These are phyloP conservation scores for Actenoides lindsayi DNA, from an alignment of 2,113 vertebrate genomes.

Conservation along the genomic window DNA sequence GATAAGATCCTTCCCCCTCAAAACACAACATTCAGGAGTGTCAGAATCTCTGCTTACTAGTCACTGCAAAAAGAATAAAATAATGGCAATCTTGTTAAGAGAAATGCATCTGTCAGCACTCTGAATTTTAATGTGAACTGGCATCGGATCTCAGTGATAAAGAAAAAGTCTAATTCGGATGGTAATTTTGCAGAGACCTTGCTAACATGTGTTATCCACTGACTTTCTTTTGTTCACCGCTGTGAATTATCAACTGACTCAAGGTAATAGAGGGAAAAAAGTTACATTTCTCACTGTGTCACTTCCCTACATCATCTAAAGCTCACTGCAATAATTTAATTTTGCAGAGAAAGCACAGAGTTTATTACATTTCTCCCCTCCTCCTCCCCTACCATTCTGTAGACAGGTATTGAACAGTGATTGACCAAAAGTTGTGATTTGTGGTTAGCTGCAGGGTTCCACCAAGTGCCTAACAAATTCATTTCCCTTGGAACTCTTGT, in stretches of 20 bases:
- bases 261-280: slow-evolving; percentile 45
- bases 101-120: slow-evolving; percentile 52
- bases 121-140: slow-evolving; percentile 45
- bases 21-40: neutral
- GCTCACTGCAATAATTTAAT: slow-evolving; percentile 44
- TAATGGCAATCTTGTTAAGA: neutral
- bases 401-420: neutral
- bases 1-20: neutral
- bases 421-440: neutral
- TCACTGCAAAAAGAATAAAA: neutral
- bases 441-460: neutral
- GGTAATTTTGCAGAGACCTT: slow-evolving; percentile 58
- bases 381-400: neutral
- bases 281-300: slow-evolving; percentile 43
- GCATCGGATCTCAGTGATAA: slow-evolving; percentile 40
- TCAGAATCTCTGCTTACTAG: neutral
- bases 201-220: slow-evolving; percentile 58
- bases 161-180: slow-evolving; percentile 1
- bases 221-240: slow-evolving; percentile 52
- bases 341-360: neutral
- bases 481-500: neutral
- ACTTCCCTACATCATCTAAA: slow-evolving; percentile 19
- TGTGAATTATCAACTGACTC: slow-evolving; percentile 66
- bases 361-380: neutral
- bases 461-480: neutral